These are phyloP conservation scores for Apocheima hispidaria DNA, from an alignment of 2,888 invertebrate species.

Conservation along the genomic window DNA sequence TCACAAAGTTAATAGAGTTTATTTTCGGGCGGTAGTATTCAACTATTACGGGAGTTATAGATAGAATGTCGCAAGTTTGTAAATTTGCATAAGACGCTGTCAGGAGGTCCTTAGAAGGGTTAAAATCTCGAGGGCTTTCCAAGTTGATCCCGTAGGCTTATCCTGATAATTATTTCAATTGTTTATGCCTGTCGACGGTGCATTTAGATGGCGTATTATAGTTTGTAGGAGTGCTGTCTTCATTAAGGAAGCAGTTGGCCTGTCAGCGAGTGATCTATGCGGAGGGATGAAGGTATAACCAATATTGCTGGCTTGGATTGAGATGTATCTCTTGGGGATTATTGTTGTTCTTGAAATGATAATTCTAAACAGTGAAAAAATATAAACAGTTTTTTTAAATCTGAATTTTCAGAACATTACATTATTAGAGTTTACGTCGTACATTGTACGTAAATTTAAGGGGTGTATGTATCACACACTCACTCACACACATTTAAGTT, in stretches of 20 bases:
- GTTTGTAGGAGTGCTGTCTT: slow-evolving; percentile 80
- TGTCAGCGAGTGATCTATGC: slow-evolving; percentile 77
- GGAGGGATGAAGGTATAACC: slow-evolving; percentile 50
- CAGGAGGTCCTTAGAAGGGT: slow-evolving; percentile 78
- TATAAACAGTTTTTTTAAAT: not conserved
- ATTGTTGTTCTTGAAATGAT: slow-evolving; percentile 49
- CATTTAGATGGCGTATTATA: slow-evolving; percentile 86
- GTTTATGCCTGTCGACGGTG: slow-evolving; percentile 85
- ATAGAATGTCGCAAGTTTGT: slow-evolving; percentile 66
- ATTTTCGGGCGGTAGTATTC: slow-evolving; percentile 26
- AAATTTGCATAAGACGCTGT: slow-evolving; percentile 85
- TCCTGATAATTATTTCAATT: slow-evolving; percentile 86
- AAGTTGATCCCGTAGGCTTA: slow-evolving; percentile 80
- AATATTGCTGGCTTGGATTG: slow-evolving; percentile 59
- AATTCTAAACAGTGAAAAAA: too few species aligned
- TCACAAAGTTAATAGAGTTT: not conserved
- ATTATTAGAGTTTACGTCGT: too few species aligned
- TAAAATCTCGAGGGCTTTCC: slow-evolving; percentile 81
- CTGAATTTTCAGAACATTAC: too few species aligned
- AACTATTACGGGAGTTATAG: slow-evolving; percentile 44
- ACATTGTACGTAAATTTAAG: too few species aligned
- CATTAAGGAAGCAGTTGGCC: slow-evolving; percentile 68
- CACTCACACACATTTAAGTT: too few species aligned
- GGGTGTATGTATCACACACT: not conserved
- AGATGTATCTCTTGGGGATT: slow-evolving; percentile 66